A percentile compares a stretch with the other conserved stretches of the same genome.
Conservation (phyloP, 35 echinoderm and acorn worm genomes). For the Ophiothrix spiculata region DNA sequence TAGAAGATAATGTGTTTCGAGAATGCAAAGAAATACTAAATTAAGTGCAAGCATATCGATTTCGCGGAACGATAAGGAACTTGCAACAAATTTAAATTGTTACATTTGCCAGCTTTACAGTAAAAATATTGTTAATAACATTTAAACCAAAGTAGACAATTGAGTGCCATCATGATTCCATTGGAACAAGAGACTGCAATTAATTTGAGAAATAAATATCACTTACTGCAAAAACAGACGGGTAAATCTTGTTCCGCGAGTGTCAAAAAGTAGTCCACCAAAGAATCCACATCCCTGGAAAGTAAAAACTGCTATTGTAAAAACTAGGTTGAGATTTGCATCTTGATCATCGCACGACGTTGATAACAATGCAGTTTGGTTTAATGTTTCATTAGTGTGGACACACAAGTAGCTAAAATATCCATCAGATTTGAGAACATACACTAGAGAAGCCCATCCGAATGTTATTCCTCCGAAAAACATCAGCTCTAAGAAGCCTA, state of each 20-base stretch:
- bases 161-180: no score
- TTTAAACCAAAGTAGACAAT: no score
- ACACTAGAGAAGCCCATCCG: conserved; percentile 82
- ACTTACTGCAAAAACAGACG: background rate
- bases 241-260: background rate
- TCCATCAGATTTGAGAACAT: conserved; percentile 48
- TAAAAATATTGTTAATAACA: no score
- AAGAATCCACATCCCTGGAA: background rate
- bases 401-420: conserved; percentile 69
- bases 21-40: no score
- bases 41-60: no score
- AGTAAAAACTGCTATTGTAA: background rate
- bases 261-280: background rate
- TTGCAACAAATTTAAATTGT: no score
- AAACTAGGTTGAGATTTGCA: background rate
- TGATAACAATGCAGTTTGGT: no score
- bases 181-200: no score
- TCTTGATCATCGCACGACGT: background rate
- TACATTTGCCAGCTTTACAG: no score
- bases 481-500: conserved; percentile 58
- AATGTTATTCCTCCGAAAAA: conserved; percentile 70
- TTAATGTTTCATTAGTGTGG: background rate
- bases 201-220: no score
- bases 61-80: no score
- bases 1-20: no score